Evolutionary conservation across 2,113 vertebrate genomes (phyloP).

Genomic region (Glaucomys volans): DNA sequence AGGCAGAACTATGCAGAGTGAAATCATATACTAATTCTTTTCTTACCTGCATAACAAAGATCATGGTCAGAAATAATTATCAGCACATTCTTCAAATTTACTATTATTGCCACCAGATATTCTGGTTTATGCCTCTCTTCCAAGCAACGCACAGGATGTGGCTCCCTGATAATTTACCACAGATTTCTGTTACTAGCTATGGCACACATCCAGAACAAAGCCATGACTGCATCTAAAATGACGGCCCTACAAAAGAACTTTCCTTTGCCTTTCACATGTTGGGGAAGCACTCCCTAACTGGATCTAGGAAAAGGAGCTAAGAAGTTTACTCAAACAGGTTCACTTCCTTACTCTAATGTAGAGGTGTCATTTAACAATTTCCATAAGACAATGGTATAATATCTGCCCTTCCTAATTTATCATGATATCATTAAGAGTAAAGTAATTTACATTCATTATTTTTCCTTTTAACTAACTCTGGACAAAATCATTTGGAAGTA

Average conservation of each 20-base stretch:
- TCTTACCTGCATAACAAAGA: not conserved
- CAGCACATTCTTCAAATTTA: not conserved
- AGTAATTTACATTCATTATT: not conserved
- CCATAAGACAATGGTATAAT: not conserved
- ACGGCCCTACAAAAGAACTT: not conserved
- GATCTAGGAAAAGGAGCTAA: not conserved
- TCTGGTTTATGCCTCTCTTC: not conserved
- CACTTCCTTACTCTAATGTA: not conserved
- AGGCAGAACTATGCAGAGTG: not conserved
- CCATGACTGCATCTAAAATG: not conserved
- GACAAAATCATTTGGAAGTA: not conserved
- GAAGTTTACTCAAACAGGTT: not conserved
- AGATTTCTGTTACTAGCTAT: not conserved
- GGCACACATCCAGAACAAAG: not conserved
- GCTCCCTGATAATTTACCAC: not conserved
- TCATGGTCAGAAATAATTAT: not conserved
- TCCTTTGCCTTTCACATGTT: not conserved
- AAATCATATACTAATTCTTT: not conserved
- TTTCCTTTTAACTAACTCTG: not conserved
- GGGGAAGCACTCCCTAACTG: not conserved
- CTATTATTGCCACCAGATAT: not conserved
- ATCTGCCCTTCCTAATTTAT: not conserved
- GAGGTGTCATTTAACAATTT: slow-evolving; percentile 17
- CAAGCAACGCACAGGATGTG: not conserved
- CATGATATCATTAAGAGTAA: not conserved